Evolutionary conservation across 2,888 invertebrate species (phyloP).

Genomic region (Lasius platythorax): DNA sequence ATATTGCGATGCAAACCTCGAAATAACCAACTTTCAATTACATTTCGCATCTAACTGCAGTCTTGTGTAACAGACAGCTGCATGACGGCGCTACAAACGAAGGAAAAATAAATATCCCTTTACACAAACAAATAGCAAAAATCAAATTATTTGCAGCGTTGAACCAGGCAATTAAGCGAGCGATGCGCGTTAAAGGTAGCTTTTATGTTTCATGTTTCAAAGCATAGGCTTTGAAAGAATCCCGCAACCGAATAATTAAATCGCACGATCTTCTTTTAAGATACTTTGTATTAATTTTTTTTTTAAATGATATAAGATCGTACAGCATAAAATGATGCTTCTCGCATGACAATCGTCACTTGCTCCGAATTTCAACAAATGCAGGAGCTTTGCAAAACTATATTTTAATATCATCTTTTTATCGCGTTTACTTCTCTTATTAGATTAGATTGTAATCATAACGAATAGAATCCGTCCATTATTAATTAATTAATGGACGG

Average conservation of each 20-base stretch:
- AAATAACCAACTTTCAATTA: slow-evolving; percentile 19
- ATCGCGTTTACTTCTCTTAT: no score
- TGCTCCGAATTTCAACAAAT: neutral
- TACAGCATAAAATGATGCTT: neutral
- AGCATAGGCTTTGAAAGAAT: neutral
- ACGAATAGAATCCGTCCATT: no score
- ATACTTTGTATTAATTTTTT: neutral
- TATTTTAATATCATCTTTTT: neutral
- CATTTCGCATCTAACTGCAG: slow-evolving; percentile 10
- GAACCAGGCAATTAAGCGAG: slow-evolving; percentile 37
- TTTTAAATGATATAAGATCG: neutral
- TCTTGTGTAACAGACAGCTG: slow-evolving; percentile 34
- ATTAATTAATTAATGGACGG: slow-evolving; percentile 27
- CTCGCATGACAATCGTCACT: neutral
- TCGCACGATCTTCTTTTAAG: neutral
- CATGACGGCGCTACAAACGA: slow-evolving; percentile 2
- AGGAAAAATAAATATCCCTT: slow-evolving; percentile 36
- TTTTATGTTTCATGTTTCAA: neutral
- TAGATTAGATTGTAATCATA: no score
- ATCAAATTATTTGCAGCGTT: slow-evolving; percentile 40
- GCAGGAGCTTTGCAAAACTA: neutral
- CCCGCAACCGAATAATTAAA: slow-evolving; percentile 21
- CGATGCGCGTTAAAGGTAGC: slow-evolving; percentile 17
- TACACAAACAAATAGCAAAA: slow-evolving; percentile 31
- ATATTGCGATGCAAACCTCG: neutral